Percentiles rank a stretch among this genome's conserved stretches.
Conservation (phyloP, 1,140 invertebrate genomes). For the Ridgeia piscesae region DNA sequence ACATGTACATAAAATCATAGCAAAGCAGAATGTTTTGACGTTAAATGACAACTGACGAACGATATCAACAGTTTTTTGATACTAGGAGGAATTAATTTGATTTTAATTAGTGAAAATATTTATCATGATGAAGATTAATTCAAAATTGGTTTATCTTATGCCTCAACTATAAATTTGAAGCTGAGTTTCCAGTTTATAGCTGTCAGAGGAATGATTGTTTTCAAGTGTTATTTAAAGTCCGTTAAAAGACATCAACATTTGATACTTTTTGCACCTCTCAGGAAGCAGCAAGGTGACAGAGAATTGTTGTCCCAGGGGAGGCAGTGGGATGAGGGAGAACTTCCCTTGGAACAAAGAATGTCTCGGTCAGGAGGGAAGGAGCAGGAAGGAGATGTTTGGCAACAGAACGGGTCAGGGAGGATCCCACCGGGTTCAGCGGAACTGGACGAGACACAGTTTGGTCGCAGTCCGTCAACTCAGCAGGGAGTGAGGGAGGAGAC, state of each 20-base stretch:
- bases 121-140: no score
- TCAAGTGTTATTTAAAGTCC: neutral
- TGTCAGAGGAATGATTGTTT: no score
- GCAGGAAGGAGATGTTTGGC: neutral
- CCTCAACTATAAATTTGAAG: no score
- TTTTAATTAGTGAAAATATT: no score
- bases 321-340: neutral
- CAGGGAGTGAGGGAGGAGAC: neutral
- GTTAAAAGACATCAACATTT: neutral
- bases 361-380: conserved; percentile 1
- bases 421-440: neutral
- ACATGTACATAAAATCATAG: neutral
- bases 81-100: neutral
- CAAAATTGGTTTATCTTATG: no score
- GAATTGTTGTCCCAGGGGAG: neutral
- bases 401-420: neutral
- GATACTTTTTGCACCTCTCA: neutral
- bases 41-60: neutral
- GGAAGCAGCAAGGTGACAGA: neutral
- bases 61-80: neutral
- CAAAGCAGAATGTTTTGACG: neutral
- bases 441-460: neutral
- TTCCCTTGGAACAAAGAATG: neutral
- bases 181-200: no score
- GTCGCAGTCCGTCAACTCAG: neutral